Base-by-base conservation (phyloP, 2,888 invertebrate species). In the Heliconius ismenius region DNA sequence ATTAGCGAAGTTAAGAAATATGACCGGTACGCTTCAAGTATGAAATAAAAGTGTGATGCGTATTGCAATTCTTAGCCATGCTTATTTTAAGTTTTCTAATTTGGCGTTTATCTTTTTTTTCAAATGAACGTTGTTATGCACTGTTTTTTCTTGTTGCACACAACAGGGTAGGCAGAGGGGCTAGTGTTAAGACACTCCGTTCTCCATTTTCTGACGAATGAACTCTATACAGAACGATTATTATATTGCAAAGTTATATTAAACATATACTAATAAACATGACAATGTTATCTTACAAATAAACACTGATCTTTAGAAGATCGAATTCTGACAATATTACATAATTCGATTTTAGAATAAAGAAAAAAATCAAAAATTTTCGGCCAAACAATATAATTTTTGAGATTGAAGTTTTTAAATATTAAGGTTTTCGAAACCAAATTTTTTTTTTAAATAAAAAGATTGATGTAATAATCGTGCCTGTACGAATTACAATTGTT, bases 1-100 rank as follows among this genome's bases (percentile, higher is more conserved):
- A 28, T 39, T 78, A 63, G 77, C 79, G 9, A 72, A 81, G 4
- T 79, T 83, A 67, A 84, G 82, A 79, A 83, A 83, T 76, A 62
- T 82, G 36, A 80, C 80, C 36, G 83, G 84, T 83, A 81, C 24
- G 77, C 58, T 49, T 72, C 15, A 58, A 36, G 2, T 70, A 49
- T 70, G 32, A 65, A 39, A 39, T 65, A 65, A 24, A 18, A 67
- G 3, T 67, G 24, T 67, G 15, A 43, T 15, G 11, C 67, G 39
- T 24, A 67, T 67, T 39, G 39, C 39, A 65, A 39, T 43, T 67
- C 67, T 67, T 67, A 67, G 36, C 39, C 15, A 67, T 67, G 65
- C 65, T 67, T 64, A 36, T 65, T 65, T 43, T 24, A 24, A 43
- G 67, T 39, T 67, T 67, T 67, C 39, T 43, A 9, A 39, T 24